A percentile compares a stretch with the other conserved stretches of the same genome.
Conservation (phyloP, 2,797 vertebrate genomes). For the Limosa lapponica region DNA sequence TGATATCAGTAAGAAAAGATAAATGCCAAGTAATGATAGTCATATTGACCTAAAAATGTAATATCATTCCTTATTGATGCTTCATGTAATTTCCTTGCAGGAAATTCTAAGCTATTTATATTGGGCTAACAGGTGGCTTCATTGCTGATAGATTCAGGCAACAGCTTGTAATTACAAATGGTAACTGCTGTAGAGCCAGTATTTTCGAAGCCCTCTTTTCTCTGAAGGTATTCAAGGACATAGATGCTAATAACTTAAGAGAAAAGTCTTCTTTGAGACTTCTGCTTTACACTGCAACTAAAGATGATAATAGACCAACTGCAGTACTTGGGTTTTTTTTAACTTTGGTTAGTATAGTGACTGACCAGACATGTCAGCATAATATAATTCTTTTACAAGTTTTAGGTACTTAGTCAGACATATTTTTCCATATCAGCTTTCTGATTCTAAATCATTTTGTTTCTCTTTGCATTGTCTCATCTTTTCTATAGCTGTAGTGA, state of each 20-base stretch:
- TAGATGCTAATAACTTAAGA: neutral
- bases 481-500: neutral
- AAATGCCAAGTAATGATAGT: constrained; percentile 50
- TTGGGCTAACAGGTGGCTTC: constrained; percentile 48
- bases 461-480: neutral
- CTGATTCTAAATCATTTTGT: neutral
- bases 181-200: neutral
- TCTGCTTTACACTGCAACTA: neutral
- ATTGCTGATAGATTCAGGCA: constrained; percentile 27
- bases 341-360: neutral
- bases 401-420: neutral
- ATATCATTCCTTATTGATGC: constrained; percentile 41
- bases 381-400: neutral
- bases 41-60: constrained; percentile 51
- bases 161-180: constrained; percentile 53
- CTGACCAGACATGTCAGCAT: neutral
- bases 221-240: constrained; percentile 37
- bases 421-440: neutral
- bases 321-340: neutral
- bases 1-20: constrained; percentile 42
- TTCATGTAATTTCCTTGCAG: constrained; percentile 59
- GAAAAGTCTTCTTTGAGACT: neutral
- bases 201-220: neutral
- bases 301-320: neutral
- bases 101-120: constrained; percentile 61